phyloP scores from a whole-genome alignment of 2,797 vertebrate genomes.

The Micropoecilia bifurca region DNA sequence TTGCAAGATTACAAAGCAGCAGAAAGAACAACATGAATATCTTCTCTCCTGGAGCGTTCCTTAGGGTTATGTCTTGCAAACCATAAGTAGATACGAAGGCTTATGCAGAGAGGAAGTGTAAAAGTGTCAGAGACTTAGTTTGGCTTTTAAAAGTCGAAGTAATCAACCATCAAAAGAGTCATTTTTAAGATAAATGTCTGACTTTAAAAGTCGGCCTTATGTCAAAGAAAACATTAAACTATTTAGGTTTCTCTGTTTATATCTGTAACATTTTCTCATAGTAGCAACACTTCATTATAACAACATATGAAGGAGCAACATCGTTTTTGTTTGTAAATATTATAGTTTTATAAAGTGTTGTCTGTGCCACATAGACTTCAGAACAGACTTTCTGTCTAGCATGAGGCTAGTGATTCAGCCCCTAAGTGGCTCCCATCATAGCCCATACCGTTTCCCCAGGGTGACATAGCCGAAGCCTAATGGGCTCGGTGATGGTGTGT shows the following conservation, averaged over 20 bases:
- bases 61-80: conserved; percentile 32
- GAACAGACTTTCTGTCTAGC: conserved; percentile 25
- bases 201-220: conserved; percentile 18
- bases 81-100: neutral
- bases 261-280: conserved; percentile 23
- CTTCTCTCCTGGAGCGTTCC: conserved; percentile 39
- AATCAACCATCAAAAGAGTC: conserved; percentile 45
- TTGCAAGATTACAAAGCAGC: conserved; percentile 33
- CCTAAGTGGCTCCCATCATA: conserved; percentile 50
- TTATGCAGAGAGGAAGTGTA: neutral
- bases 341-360: conserved; percentile 17
- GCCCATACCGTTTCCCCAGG: conserved; percentile 57
- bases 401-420: conserved; percentile 27
- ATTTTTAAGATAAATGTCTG: conserved; percentile 20
- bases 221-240: conserved; percentile 2
- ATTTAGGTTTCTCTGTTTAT: conserved; percentile 9
- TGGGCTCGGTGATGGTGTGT: conserved; percentile 67
- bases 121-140: conserved; percentile 11
- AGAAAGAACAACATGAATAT: conserved; percentile 35
- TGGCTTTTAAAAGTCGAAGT: conserved; percentile 22
- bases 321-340: conserved; percentile 43
- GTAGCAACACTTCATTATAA: conserved; percentile 56
- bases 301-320: conserved; percentile 46
- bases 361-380: conserved; percentile 2
- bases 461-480: conserved; percentile 69